Evolutionary conservation across 2,888 invertebrate genomes (phyloP).

Genomic region (Tupiocoris notatus): DNA sequence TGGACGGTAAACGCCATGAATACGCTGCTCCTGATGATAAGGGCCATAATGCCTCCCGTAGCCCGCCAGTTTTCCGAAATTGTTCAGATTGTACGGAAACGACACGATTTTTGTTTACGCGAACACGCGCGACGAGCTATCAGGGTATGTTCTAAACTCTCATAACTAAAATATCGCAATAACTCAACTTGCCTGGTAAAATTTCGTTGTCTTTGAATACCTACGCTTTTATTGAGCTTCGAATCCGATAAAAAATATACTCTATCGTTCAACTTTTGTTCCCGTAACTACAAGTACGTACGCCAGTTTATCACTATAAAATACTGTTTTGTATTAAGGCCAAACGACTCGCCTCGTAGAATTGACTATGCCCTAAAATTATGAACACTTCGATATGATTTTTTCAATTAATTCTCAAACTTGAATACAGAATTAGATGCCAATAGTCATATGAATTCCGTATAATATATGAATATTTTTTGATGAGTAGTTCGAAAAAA

Average conservation of each 20-base stretch:
- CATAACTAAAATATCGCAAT: conserved; percentile 17
- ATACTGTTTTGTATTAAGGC: conserved; percentile 42
- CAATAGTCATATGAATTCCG: conserved; percentile 30
- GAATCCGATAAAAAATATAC: conserved; percentile 33
- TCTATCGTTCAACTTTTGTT: conserved; percentile 21
- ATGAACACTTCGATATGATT: conserved; percentile 47
- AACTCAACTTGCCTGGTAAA: conserved; percentile 3
- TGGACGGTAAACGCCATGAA: conserved; percentile 38
- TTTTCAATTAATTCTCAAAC: conserved; percentile 15
- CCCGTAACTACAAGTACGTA: conserved; percentile 33
- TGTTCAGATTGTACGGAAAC: background rate
- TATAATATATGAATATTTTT: conserved; percentile 21
- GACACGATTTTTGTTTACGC: background rate
- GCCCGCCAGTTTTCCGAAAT: conserved; percentile 44
- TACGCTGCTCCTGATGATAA: conserved; percentile 41
- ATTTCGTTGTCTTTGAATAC: conserved; percentile 20
- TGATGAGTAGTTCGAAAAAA: conserved; percentile 2
- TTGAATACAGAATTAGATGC: conserved; percentile 36
- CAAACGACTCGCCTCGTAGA: conserved; percentile 36
- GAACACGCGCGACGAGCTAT: background rate
- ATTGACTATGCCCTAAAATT: conserved; percentile 45
- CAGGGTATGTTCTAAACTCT: background rate
- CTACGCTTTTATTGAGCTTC: conserved; percentile 11
- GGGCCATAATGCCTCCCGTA: conserved; percentile 45
- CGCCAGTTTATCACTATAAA: conserved; percentile 35